Base-by-base conservation (phyloP, 2,888 invertebrate species). In the Meteorus colon region DNA sequence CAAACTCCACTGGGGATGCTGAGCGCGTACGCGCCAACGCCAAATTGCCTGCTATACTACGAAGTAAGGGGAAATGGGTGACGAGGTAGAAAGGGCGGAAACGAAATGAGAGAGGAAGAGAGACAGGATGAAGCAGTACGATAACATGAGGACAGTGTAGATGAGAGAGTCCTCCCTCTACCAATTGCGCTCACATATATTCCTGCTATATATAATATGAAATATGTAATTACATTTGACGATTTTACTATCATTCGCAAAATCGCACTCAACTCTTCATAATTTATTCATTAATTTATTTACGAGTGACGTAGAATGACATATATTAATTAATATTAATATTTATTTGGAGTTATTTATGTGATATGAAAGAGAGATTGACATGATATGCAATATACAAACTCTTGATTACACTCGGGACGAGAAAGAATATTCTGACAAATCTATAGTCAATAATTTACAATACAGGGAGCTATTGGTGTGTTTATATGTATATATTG, bases 31-130 rank as follows among this genome's bases (percentile, higher is more conserved):
- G 70, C 70, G 62, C 78, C 75, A 71, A 70, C 72, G 75, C 77
- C 78, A 79, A 79, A 79, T 79, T 79, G 78, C 78, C 77, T 79
- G 55, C 78, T 72, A 78, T 19, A 19, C 55, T 55, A 55, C 19
- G 55, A 55, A 55, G 77, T 70, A 68, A 41, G 29, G 14, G 6
- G 19, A 55, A 55, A 55, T 55, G 19, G 55, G 19, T 55, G 16
- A 48, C n/a, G 48, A 24, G 55, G 19, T 55, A 19, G 55, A 55
- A n/a, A 55, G 55, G n/a, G 48, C n/a, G n/a, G 48, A 48, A 48
- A 48, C n/a, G 48, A 55, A n/a, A 19, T 55, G 55, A 55, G 55
- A 19, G 19, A 55, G 55, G 16, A 48, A 4, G n/a, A 48, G 8
- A 10, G 24, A 66, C 5, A 45, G 70, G 67, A 55, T 72, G 63